These are phyloP conservation scores for Arge pagana DNA, from an alignment of 2,888 invertebrate species.

Conservation along the genomic window DNA sequence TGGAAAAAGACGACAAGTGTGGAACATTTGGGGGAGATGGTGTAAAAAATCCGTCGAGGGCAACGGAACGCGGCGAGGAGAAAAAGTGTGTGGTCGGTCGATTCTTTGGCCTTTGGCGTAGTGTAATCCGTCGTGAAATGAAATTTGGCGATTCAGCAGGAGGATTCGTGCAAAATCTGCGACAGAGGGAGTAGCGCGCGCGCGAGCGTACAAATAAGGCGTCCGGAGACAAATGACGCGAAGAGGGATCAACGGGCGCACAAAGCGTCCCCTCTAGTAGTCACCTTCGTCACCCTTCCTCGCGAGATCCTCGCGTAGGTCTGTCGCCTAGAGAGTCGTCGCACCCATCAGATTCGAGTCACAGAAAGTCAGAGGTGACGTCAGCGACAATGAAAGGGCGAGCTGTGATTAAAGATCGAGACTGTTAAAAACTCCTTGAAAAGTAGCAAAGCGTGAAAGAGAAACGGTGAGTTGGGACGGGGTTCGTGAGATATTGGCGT, in stretches of 20 bases:
- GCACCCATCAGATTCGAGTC: conserved; percentile 48
- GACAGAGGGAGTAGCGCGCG: neutral
- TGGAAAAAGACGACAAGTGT: too few species aligned
- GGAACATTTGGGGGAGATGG: too few species aligned
- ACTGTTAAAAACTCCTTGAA: conserved; percentile 54
- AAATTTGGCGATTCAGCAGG: conserved; percentile 15
- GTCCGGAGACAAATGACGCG: conserved; percentile 51
- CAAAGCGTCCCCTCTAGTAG: conserved; percentile 44
- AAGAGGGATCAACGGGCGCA: conserved; percentile 49
- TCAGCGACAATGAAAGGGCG: conserved; percentile 57
- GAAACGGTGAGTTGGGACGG: conserved; percentile 36
- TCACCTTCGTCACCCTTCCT: neutral
- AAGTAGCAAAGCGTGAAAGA: conserved; percentile 35
- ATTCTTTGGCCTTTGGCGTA: neutral
- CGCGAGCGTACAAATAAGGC: conserved; percentile 49
- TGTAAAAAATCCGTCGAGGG: too few species aligned
- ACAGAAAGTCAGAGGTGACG: conserved; percentile 56
- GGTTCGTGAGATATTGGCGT: conserved; percentile 54
- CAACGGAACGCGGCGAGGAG: too few species aligned
- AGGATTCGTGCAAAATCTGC: conserved; percentile 3
- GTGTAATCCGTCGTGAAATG: conserved; percentile 10
- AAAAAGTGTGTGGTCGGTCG: too few species aligned
- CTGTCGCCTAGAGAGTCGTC: conserved; percentile 20
- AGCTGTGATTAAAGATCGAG: conserved; percentile 57
- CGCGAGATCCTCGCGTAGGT: neutral